Evolutionary conservation across 2,888 invertebrate genomes (phyloP).

Genomic region (Hofmannophila pseudospretella): DNA sequence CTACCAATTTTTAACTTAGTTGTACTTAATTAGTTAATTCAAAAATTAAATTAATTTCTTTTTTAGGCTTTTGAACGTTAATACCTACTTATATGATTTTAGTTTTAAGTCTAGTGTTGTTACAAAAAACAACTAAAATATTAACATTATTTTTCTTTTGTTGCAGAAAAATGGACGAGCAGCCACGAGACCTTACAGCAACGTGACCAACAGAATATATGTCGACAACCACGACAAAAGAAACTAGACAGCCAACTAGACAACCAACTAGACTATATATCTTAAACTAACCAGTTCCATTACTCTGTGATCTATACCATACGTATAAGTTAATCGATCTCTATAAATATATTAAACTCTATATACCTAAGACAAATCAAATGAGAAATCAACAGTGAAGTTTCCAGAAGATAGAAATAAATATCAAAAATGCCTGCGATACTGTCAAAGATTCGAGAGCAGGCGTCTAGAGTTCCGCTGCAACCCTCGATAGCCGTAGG

Average conservation of each 20-base stretch:
- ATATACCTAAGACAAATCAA: not conserved
- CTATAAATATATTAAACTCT: constrained; percentile 8
- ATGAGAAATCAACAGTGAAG: not conserved
- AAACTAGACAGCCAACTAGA: constrained; percentile 5
- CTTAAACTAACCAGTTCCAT: constrained; percentile 12
- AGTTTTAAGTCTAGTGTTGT: too few species aligned
- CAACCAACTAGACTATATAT: constrained; percentile 8
- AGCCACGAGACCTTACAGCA: constrained; percentile 6
- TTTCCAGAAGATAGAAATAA: constrained; percentile 2
- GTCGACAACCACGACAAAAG: constrained; percentile 15
- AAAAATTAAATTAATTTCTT: too few species aligned
- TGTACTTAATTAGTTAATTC: too few species aligned
- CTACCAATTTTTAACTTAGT: too few species aligned
- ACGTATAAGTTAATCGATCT: constrained; percentile 26
- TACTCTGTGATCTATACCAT: constrained; percentile 15
- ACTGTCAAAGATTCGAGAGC: constrained; percentile 64
- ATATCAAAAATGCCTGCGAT: constrained; percentile 63
- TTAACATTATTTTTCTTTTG: too few species aligned
- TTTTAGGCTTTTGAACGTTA: too few species aligned
- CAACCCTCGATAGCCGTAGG: constrained; percentile 62
- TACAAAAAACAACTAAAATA: too few species aligned
- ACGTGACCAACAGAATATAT: too few species aligned
- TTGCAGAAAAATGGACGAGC: constrained; percentile 61
- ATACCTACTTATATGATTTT: too few species aligned
- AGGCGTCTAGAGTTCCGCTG: constrained; percentile 64